phyloP scores from a whole-genome alignment of 2,797 vertebrate genomes.

The Dendrocincla tyrannina region DNA sequence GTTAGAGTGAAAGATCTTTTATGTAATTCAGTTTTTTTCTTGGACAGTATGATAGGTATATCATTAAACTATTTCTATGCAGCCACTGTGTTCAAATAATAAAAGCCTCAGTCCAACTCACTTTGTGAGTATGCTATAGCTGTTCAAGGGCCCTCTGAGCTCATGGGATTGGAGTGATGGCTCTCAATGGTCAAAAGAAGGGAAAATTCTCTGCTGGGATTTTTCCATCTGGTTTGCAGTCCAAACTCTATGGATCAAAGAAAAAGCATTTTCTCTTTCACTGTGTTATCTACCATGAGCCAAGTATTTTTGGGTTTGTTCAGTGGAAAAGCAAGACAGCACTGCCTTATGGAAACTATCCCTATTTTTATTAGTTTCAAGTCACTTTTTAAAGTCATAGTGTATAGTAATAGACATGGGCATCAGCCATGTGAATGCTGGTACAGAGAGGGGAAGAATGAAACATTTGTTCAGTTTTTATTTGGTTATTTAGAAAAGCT shows the following conservation, averaged over 20 bases:
- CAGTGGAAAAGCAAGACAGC: conserved; percentile 31
- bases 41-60: neutral
- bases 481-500: neutral
- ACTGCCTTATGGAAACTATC: conserved; percentile 24
- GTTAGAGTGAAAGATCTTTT: neutral
- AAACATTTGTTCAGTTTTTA: neutral
- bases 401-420: neutral
- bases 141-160: conserved; percentile 14
- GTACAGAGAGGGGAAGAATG: neutral
- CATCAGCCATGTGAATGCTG: neutral
- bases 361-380: conserved; percentile 34
- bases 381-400: conserved; percentile 2
- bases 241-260: conserved; percentile 38
- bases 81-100: conserved; percentile 15
- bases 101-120: neutral
- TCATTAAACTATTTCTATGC: neutral
- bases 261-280: conserved; percentile 46
- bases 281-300: conserved; percentile 18
- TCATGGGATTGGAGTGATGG: conserved; percentile 29
- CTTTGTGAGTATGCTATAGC: conserved; percentile 31
- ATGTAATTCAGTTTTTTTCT: neutral
- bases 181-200: conserved; percentile 17
- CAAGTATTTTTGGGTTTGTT: conserved; percentile 51
- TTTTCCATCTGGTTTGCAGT: conserved; percentile 60
- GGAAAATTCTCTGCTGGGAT: conserved; percentile 36